These are phyloP conservation scores for Ceratoteleas bidentatus DNA, from an alignment of 1,140 invertebrate genomes.

Conservation along the genomic window DNA sequence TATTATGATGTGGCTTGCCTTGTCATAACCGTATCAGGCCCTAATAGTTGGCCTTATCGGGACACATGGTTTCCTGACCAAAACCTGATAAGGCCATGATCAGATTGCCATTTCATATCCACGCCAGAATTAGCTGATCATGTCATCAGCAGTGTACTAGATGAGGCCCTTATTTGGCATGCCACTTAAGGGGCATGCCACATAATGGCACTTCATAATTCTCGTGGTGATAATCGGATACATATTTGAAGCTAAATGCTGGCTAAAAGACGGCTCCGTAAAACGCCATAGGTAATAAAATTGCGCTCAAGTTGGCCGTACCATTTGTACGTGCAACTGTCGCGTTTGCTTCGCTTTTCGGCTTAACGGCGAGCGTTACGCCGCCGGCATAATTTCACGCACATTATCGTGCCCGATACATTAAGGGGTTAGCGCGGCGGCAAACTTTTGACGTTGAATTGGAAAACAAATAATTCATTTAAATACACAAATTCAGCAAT, in stretches of 20 bases:
- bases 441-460: background rate
- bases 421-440: background rate
- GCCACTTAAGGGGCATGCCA: too few species aligned
- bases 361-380: slow-evolving; percentile 11
- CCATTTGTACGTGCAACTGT: slow-evolving; percentile 43
- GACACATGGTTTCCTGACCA: too few species aligned
- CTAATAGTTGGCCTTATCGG: too few species aligned
- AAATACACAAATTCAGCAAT: background rate
- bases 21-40: too few species aligned
- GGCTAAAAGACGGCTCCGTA: slow-evolving; percentile 38
- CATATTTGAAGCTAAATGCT: slow-evolving; percentile 51
- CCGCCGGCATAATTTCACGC: slow-evolving; percentile 21
- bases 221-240: slow-evolving; percentile 53
- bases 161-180: slow-evolving; percentile 57
- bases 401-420: slow-evolving; percentile 22
- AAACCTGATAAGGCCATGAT: too few species aligned
- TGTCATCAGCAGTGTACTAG: too few species aligned
- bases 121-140: too few species aligned
- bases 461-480: background rate
- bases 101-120: too few species aligned
- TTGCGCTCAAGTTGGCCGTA: slow-evolving; percentile 32
- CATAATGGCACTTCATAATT: too few species aligned
- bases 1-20: too few species aligned
- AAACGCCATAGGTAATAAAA: slow-evolving; percentile 50
- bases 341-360: slow-evolving; percentile 22